Conservation (phyloP, 1,140 invertebrate genomes). For the Batillaria attramentaria region DNA sequence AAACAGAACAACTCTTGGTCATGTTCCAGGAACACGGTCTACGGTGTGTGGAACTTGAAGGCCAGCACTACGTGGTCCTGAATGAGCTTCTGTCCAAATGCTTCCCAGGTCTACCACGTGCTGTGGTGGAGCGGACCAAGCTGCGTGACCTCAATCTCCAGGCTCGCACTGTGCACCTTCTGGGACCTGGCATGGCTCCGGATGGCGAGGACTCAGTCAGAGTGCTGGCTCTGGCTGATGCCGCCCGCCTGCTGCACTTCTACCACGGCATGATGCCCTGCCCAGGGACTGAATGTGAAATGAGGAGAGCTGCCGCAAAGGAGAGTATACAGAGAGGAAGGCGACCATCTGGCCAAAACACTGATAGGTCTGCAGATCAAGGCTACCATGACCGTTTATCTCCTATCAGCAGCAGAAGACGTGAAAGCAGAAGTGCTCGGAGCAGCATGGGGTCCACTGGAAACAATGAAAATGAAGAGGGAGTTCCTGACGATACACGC, state of each 20-base stretch:
- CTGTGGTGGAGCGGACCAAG: neutral
- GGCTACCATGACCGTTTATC: too few species aligned
- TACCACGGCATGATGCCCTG: constrained; percentile 28
- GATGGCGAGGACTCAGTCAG: neutral
- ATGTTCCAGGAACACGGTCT: constrained; percentile 23
- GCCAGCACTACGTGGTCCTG: constrained; percentile 20
- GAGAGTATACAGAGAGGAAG: too few species aligned
- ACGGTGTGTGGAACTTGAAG: constrained; percentile 18
- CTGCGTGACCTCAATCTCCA: constrained; percentile 16
- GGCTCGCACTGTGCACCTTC: constrained; percentile 2
- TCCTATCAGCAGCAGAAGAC: too few species aligned
- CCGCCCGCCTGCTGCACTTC: constrained; percentile 15
- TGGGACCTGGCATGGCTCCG: neutral
- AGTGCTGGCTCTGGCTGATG: constrained; percentile 14
- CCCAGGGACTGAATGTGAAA: constrained; percentile 11
- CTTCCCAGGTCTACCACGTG: constrained; percentile 17
- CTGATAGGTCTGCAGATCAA: neutral
- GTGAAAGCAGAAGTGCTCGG: too few species aligned
- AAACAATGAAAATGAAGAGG: neutral
- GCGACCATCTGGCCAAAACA: neutral
- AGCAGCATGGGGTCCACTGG: too few species aligned
- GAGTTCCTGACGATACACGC: neutral
- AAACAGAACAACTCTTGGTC: neutral
- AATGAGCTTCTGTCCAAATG: constrained; percentile 25
- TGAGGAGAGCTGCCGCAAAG: neutral